Conservation (phyloP, 23 tunicate species). For the Corella eumyota region DNA sequence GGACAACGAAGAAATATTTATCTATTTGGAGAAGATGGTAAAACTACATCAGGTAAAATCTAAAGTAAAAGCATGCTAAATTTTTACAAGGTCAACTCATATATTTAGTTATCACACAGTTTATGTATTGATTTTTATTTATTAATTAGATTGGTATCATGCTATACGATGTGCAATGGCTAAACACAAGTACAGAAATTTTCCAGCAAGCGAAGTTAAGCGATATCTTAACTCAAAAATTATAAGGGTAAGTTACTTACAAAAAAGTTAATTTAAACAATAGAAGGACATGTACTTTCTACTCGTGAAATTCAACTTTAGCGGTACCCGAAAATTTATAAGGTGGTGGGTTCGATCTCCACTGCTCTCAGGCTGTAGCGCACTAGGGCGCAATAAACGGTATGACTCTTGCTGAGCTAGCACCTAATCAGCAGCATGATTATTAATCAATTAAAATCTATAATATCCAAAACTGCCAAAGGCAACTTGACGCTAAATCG, state of each 20-base stretch:
- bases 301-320: no score
- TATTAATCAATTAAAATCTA: no score
- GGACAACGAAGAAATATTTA: slow-evolving; percentile 62
- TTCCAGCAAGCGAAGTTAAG: slow-evolving; percentile 41
- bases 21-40: slow-evolving; percentile 69
- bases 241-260: slow-evolving; percentile 32
- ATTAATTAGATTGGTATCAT: slow-evolving; percentile 77
- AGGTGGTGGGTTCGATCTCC: no score
- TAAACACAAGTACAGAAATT: slow-evolving; percentile 51
- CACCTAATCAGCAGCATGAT: no score
- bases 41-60: slow-evolving; percentile 36
- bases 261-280: no score
- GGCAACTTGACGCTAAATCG: no score
- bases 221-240: slow-evolving; percentile 61
- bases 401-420: no score
- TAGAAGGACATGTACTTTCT: no score
- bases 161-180: slow-evolving; percentile 76
- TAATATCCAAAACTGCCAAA: no score
- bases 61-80: background rate
- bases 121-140: background rate
- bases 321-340: no score
- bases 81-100: background rate
- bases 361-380: no score
- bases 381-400: no score
- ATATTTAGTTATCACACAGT: background rate